Conservation (phyloP, 2,797 vertebrate species). For the Manis pentadactyla region DNA sequence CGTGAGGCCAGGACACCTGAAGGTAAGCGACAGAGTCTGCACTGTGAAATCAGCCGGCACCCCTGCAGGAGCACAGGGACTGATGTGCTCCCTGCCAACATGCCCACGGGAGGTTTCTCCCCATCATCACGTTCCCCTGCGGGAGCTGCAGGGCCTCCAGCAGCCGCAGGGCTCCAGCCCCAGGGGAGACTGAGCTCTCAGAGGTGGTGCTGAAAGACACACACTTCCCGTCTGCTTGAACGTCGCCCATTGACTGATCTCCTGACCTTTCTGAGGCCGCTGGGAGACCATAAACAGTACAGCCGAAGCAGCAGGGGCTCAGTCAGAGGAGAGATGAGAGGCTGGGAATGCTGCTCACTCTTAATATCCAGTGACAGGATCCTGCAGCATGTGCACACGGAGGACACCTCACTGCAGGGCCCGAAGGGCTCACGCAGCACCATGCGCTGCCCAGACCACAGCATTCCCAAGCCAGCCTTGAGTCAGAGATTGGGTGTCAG, state of each 20-base stretch:
- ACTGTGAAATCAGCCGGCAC: accelerated
- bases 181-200: too few relatives aligned
- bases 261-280: background rate
- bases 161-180: too few relatives aligned
- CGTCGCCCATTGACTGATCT: background rate
- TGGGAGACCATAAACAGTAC: accelerated
- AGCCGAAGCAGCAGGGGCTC: background rate
- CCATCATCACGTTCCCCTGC: background rate
- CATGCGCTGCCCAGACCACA: too few relatives aligned
- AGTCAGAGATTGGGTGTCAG: too few relatives aligned
- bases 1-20: background rate
- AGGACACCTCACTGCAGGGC: too few relatives aligned
- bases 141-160: too few relatives aligned
- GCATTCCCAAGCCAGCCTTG: too few relatives aligned
- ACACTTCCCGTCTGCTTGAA: background rate
- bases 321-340: accelerated
- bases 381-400: background rate
- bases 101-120: background rate
- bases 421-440: too few relatives aligned
- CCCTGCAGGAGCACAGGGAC: background rate
- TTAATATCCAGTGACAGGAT: background rate
- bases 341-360: background rate
- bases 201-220: background rate
- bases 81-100: accelerated
- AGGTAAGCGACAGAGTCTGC: background rate